Base-by-base conservation (phyloP, 2,113 vertebrate genomes). In the Actenoides lindsayi region DNA sequence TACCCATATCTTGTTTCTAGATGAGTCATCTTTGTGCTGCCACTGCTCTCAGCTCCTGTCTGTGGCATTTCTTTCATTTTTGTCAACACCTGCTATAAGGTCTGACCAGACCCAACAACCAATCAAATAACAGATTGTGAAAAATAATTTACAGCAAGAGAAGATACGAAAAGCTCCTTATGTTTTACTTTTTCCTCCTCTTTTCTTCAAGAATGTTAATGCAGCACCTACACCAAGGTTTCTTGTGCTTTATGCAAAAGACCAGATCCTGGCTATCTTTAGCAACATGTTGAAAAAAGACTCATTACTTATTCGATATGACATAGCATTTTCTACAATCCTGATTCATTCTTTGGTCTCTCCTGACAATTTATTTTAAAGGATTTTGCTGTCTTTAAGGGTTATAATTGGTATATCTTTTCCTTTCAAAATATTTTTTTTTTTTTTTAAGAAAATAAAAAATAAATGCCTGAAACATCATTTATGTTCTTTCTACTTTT, bases 321-420 rank as follows among this genome's bases (percentile, higher is more conserved):
- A 77, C 83, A 93, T 20, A 82, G 59, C 44, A 70, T 79, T 93
- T 79, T 25, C 31, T 54, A 81, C 37, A 64, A 81, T 83, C 44
- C 57, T 54, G 39, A 51, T 68, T 74, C 64, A 57, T 53, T 87
- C 80, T 93, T 93, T 94, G 89, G 79, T 96, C 80, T 88, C n/a
- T 84, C 10, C 59, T 62, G 86, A 79, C 44, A 92, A 92, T 89
- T 89, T 92, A 67, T 91, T 94, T 91, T 75, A 79, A 90, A 90
- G 48, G 88, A 60, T 83, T 90, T 86, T 94, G 18, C 31, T 57
- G 28, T 81, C 44, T 90, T 81, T 71, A 94, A 68, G 31, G 20
- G 19, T 77, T 94, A 81, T 81, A 71, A 89, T 48, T 76, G 41
- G 33, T 56, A 78, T 31, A 78, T 31, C 2, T 5, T 89, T 87